Base-by-base conservation (phyloP, 2,797 vertebrate genomes). In the Emys orbicularis region DNA sequence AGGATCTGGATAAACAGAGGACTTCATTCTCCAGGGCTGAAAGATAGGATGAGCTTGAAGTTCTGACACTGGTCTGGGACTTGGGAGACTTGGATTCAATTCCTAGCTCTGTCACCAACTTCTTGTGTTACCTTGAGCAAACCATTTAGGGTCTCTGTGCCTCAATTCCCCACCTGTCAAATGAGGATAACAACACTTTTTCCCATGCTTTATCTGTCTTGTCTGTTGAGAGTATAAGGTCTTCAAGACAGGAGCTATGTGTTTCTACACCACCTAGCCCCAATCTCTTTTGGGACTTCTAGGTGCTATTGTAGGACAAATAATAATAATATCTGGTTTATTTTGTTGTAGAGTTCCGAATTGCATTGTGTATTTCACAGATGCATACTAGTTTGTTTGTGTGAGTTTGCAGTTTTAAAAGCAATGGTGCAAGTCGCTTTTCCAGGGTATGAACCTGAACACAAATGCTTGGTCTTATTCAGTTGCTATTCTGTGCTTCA, bases 401-500 rank as follows among this genome's bases (percentile, higher is more conserved):
- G 80, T 12, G 0, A 79, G 94, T 94, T 93, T 88, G 86, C 94
- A 95, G 91, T 97, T 95, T 95, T 90, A 89, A 95, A 92, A 95
- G 94, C 94, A 96, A 83, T 79, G 86, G 92, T 94, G 92, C 93
- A 97, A 96, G 93, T 94, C 95, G 76, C 84, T 96, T 94, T 95
- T 74, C 86, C 65, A 1, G 88, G 65, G 81, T 91, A 95, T 97
- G 95, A 97, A 80, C 90, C 92, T 94, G 84, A 95, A 72, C 21
- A 72, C 19, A 72, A 96, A 96, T 95, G 65, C 87, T 90, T 82
- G 84, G 86, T 92, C 94, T 84, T 81, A 95, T 87, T 92, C 97
- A 95, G 47, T 90, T 93, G 93, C 93, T 92, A 95, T 92, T 94
- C 96, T 87, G 92, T 84, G 94, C 94, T 96, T 96, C 97, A 96